Evolutionary conservation across 2,888 invertebrate species (phyloP), one percentile per base, ranked within the genome.

Genomic region (Sarcophaga carnaria): DNA sequence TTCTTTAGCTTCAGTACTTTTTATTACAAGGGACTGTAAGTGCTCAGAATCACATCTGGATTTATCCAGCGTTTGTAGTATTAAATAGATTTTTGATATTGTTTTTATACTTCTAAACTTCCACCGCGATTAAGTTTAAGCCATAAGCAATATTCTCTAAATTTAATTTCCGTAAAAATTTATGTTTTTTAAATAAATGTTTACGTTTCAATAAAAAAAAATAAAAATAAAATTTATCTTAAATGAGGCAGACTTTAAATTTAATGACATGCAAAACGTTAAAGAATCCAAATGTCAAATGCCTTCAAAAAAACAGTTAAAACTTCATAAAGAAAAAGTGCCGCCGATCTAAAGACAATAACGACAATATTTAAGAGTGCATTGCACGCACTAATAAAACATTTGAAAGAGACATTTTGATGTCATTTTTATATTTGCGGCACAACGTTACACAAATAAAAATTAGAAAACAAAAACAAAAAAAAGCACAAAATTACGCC

Each of bases 341-440:
- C 25, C 37, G 49, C 64, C 49, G 14, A 85, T 75, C 27, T 49
- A 70, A 82, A 78, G 49, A 75, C 67, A 82, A 70, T 78, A 78
- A 70, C 71, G 17, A 54, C 20, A 20, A 54, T 14, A 14, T 17
- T 54, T 54, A 54, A 54, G 17, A 54, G 54, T 2, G 20, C 72
- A 69, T 72, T 74, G 70, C 67, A 59, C 47, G 64, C 37, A 81
- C 79, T 85, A 88, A 89, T 89, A 89, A 89, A 89, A 89, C 88
- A 89, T 89, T 83, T 85, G 75, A 88, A 91, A 91, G 91, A 89
- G 90, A 89, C 90, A 90, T 92, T 64, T 92, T 92, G 91, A 92
- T 92, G 91, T 89, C 89, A 90, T 90, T 92, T 92, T 92, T 92
- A 92, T 91, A 90, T 90, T 88, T 89, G 88, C 77, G 90, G 91